Conservation (phyloP, 2,888 invertebrate genomes). For the Ichneumoninae sp. region DNA sequence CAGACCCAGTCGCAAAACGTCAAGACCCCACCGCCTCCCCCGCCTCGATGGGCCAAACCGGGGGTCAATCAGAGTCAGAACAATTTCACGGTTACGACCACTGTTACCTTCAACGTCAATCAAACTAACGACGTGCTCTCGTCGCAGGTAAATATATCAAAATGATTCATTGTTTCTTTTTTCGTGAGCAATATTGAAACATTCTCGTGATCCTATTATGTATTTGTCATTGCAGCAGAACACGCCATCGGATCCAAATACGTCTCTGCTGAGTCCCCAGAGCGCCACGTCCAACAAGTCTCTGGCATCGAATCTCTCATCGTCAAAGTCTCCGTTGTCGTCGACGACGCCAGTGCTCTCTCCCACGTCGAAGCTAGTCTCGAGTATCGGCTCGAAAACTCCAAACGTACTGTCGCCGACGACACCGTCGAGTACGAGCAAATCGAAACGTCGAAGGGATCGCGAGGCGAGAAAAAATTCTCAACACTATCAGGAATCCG, state of each 20-base stretch:
- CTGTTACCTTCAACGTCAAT: slow-evolving; percentile 93
- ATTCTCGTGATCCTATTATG: not conserved
- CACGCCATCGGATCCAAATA: slow-evolving; percentile 80
- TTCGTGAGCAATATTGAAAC: not conserved
- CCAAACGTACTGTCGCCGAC: slow-evolving; percentile 81
- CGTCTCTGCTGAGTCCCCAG: slow-evolving; percentile 81
- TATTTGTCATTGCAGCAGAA: slow-evolving; percentile 73
- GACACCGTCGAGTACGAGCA: slow-evolving; percentile 82
- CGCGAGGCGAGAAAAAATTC: slow-evolving; percentile 84
- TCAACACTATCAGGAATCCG: slow-evolving; percentile 89
- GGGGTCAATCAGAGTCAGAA: slow-evolving; percentile 86
- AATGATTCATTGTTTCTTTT: not conserved
- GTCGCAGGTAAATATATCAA: slow-evolving; percentile 70
- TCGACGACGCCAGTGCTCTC: slow-evolving; percentile 79
- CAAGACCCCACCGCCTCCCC: slow-evolving; percentile 92
- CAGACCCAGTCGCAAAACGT: slow-evolving; percentile 74
- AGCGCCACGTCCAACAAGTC: slow-evolving; percentile 81
- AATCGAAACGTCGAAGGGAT: slow-evolving; percentile 81
- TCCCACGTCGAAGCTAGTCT: slow-evolving; percentile 78
- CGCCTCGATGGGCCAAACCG: slow-evolving; percentile 94
- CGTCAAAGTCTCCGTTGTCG: slow-evolving; percentile 57
- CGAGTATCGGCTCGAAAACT: slow-evolving; percentile 74
- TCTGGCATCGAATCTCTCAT: slow-evolving; percentile 78
- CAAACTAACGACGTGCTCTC: slow-evolving; percentile 71
- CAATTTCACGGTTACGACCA: slow-evolving; percentile 94